Evolutionary conservation across 1,140 invertebrate species (phyloP), one percentile per base, ranked within the genome.

Genomic region (Aphelenchoides besseyi): DNA sequence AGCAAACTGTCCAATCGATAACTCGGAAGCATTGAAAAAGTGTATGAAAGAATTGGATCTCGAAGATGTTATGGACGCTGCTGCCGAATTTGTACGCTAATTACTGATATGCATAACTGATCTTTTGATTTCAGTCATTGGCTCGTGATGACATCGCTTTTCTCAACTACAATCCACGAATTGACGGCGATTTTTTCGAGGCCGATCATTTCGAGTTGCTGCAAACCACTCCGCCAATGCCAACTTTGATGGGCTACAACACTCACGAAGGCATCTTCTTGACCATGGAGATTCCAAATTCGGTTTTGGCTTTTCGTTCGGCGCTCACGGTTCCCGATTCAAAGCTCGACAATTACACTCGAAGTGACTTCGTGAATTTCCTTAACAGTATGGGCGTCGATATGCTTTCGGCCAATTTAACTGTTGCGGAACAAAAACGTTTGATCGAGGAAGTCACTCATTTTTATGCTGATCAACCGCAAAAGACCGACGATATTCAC

Each of bases 181-280:
- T 75, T n/a, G 74, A 75, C 59, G 76, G 76, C 55, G 76, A 75
- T 54, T 75, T 75, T 63, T 72, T 75, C 26, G 48, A 52, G 2
- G 37, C 52, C 28, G 76, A 79, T 52, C 28, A 73, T 48, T n/a
- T 28, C 16, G 32, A 37, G 12, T 48, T 79, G 52, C 2, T 75
- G 5, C 18, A 36, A 2, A 71, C 73, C 36, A 26, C 76, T 23
- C 70, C 8, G 8, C 8, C 9, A 29, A 77, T 66, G 59, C 74
- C 74, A 12, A 59, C 54, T 28, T 23, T 79, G n/a, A 75, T 79
- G 48, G 74, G 74, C 28, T 41, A 79, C 67, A 75, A 52, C 9
- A 61, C 36, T 5, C 53, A 75, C 29, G 74, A 75, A 53, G 74
- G 64, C n/a, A 36, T 79, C 3, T 75, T 74, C 54, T 67, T 75